Conservation (phyloP, 2,888 invertebrate species). For the Andrena minutula region DNA sequence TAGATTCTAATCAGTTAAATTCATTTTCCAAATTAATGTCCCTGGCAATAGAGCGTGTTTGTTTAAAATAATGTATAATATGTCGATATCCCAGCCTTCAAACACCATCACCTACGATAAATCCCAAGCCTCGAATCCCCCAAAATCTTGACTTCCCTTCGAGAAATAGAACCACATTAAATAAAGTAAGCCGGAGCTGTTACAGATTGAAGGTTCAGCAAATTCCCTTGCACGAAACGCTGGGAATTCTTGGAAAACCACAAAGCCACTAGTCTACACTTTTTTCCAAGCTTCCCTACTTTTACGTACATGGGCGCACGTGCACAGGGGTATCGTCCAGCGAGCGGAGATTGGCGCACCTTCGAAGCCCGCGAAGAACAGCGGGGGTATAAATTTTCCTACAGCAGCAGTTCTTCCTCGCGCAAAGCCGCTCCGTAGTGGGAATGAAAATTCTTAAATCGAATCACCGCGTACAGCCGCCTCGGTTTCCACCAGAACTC, state of each 20-base stretch:
- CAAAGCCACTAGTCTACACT: too few relatives aligned
- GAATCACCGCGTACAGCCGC: conserved; percentile 1
- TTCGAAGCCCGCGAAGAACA: neutral
- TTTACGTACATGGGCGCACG: conserved; percentile 1
- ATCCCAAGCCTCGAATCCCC: neutral
- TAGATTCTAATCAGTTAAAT: too few relatives aligned
- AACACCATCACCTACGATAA: neutral
- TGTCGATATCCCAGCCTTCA: neutral
- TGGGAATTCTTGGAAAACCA: neutral
- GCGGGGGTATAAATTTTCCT: conserved; percentile 11
- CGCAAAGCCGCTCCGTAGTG: neutral
- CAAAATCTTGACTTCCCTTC: neutral
- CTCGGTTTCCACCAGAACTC: neutral
- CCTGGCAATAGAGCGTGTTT: too few relatives aligned
- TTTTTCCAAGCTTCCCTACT: too few relatives aligned
- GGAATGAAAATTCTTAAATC: conserved; percentile 29
- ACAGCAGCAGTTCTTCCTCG: neutral
- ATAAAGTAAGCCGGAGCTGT: neutral
- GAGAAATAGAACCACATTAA: neutral
- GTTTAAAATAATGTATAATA: too few relatives aligned
- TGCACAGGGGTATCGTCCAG: conserved; percentile 26
- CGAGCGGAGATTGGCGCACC: neutral
- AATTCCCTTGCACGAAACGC: neutral
- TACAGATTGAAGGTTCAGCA: neutral
- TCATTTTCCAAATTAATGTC: too few relatives aligned